A percentile compares a stretch with the other conserved stretches of the same genome.
Evolutionary conservation across 2,888 invertebrate genomes (phyloP).

Genomic region (Oscheius sp.): DNA sequence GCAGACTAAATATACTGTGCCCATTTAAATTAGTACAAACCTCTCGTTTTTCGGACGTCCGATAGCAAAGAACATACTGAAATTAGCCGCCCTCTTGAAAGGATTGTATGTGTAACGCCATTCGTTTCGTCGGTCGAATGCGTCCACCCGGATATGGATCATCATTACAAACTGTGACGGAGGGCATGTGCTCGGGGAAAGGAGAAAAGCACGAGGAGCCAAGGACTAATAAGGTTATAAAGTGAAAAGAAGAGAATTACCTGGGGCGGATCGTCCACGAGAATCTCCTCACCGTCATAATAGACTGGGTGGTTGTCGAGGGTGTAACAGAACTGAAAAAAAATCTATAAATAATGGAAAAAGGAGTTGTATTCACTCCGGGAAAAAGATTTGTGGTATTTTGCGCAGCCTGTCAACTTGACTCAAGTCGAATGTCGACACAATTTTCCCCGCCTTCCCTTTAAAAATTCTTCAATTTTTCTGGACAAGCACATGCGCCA

Average conservation of each 20-base stretch:
- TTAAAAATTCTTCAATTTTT: too few species aligned
- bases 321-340: background rate
- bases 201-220: slow-evolving; percentile 1
- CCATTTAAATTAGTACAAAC: background rate
- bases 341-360: background rate
- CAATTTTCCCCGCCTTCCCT: too few species aligned
- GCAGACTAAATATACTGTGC: background rate
- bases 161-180: background rate
- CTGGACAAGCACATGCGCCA: too few species aligned
- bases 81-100: slow-evolving; percentile 7
- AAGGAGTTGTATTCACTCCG: background rate
- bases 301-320: background rate
- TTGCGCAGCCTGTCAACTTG: too few species aligned
- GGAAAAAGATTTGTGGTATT: too few species aligned
- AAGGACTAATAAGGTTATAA: slow-evolving; percentile 8
- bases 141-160: slow-evolving; percentile 16
- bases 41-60: slow-evolving; percentile 4
- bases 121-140: slow-evolving; percentile 10
- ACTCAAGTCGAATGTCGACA: too few species aligned
- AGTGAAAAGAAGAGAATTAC: background rate
- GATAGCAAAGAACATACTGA: slow-evolving; percentile 10
- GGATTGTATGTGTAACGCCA: slow-evolving; percentile 2
- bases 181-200: background rate
- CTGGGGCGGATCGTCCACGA: background rate
- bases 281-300: background rate